Evolutionary conservation across 2,888 invertebrate genomes (phyloP), one percentile per base, ranked within the genome.

Genomic region (Meta bourneti): DNA sequence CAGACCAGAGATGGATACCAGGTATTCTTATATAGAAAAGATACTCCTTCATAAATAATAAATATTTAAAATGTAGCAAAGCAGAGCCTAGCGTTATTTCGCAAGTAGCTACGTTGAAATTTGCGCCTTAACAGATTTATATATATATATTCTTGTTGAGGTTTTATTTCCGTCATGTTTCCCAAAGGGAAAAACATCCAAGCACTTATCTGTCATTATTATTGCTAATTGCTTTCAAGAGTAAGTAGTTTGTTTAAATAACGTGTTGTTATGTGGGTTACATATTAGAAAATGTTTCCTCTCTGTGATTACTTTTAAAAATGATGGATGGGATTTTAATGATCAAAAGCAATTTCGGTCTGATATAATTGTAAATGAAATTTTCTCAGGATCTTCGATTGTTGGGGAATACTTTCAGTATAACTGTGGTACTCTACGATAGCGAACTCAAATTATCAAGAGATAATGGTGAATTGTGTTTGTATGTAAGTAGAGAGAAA

Each of bases 281-380:
- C 34, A 48, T 79, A 61, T 61, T 61, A 61, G 79, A 9, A 61
- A 61, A 54, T 79, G 79, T 79, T 79, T 79, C 34, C 61, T 61
- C 61, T 6, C 54, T 69, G 13, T 20, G 20, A 79, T 79, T 61
- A 79, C 79, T 16, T 61, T 79, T 79, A 61, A 61, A 34, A 79
- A 34, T 79, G 79, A 79, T 79, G 61, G 61, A 79, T 79, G 19
- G 79, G 20, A 34, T 79, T 79, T 69, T 79, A 79, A 79, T 79
- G 61, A 79, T 13, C 19, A 34, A 61, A 61, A 79, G 34, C 61
- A 79, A 61, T 79, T 79, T 79, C 61, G 2, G 61, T 9, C 61
- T 16, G 61, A 61, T 61, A 61, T 61, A 61, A 61, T 61, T 61
- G 61, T 61, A 8, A 61, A 61, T 61, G 61, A 16, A 9, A 61